Evolutionary conservation across 92 coral and sea anemone species (phyloP), one percentile per base, ranked within the genome.

Genomic region (Blastomussa wellsi): DNA sequence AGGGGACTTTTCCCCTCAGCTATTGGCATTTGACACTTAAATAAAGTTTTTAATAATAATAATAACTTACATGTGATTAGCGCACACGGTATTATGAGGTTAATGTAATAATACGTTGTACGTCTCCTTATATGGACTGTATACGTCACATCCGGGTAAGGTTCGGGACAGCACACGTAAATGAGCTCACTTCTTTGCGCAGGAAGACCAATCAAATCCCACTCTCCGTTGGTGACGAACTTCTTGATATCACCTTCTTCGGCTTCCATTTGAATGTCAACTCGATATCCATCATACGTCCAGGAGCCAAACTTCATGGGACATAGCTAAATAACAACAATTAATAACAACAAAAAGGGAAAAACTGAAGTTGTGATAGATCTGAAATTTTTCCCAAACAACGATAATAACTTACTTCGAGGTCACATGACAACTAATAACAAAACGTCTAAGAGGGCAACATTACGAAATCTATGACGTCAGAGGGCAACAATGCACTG

Each of bases 101-200:
- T 96, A 82, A 96, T 87, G 77, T 90, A 94, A 75, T 94, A 96
- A 89, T 88, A 96, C 78, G 86, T 88, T 38, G 98, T 88, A 17
- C 94, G 87, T 69, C 98, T 84, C 84, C 93, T 90, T 53, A 96
- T 94, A 32, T 92, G 82, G 72, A 96, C 75, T 19, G 93, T 92
- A 59, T 74, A 96, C 4, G 98, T 96, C 36, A 96, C 96, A 74
- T 96, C 98, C 55, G 98, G 98, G 77, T 96, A 96, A 9, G 98
- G 98, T 32, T 92, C 95, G 7, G 90, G 87, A 68, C 98, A 96
- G 79, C 98, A 96, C 0, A 91, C 89, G 72, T 96, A 96, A 36
- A 78, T 79, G 47, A 92, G 59, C 77, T 90, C 95, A 38, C 92
- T 92, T 24, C 98, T 91, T 71, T 89, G 72, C 74, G 95, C 94